Conservation (phyloP, 2,888 invertebrate genomes). For the Heterodera filipjevi region DNA sequence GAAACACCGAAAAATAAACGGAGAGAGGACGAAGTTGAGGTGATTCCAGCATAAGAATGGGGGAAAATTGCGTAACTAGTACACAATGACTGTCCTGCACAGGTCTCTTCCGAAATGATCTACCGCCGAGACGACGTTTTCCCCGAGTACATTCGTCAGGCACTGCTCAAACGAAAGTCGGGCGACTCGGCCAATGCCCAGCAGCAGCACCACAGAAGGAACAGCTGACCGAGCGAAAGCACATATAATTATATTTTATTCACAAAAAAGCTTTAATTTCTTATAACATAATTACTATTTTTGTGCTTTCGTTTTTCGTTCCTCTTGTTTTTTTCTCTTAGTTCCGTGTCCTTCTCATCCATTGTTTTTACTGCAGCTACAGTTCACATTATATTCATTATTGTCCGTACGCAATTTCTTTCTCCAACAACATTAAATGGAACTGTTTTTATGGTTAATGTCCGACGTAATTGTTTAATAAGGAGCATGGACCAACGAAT, state of each 20-base stretch:
- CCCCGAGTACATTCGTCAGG: constrained; percentile 32
- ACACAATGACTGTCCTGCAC: neutral
- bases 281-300: neutral
- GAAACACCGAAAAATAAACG: neutral
- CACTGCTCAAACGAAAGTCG: constrained; percentile 27
- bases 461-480: too few species aligned
- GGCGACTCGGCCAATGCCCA: neutral
- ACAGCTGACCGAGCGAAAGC: neutral
- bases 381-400: neutral
- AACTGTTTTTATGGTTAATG: too few species aligned
- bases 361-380: neutral
- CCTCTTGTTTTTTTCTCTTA: neutral
- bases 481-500: too few species aligned
- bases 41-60: neutral
- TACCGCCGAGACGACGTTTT: constrained; percentile 28
- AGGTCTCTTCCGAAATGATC: constrained; percentile 28
- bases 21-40: constrained; percentile 22
- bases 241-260: neutral
- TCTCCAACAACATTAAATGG: too few species aligned
- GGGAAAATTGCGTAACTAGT: too few species aligned
- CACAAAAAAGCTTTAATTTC: neutral
- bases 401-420: neutral
- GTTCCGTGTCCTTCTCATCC: neutral
- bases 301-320: neutral
- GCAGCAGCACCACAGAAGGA: neutral